Evolutionary conservation across 2,888 invertebrate genomes (phyloP).

Genomic region (Pyrrhia umbra): DNA sequence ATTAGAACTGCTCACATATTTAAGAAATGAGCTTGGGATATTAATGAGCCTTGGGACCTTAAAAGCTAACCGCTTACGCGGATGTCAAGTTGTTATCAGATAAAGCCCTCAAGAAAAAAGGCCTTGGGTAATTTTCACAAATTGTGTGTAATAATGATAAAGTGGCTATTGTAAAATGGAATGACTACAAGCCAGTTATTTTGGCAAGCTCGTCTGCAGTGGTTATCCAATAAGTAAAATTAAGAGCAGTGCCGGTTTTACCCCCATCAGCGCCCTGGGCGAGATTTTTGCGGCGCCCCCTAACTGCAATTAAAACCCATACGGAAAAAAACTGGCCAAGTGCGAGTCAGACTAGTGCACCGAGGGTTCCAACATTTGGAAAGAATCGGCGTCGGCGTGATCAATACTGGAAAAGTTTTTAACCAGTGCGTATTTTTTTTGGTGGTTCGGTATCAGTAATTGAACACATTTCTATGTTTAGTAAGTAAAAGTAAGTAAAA

Average conservation of each 20-base stretch:
- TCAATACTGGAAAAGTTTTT: too few relatives aligned
- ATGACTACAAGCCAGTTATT: slow-evolving; percentile 23
- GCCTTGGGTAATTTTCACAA: slow-evolving; percentile 21
- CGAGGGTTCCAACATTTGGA: too few relatives aligned
- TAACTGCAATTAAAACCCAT: too few relatives aligned
- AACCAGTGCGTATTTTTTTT: too few relatives aligned
- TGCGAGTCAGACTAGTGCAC: too few relatives aligned
- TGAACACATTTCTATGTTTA: too few relatives aligned
- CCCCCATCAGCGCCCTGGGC: too few relatives aligned
- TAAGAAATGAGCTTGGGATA: slow-evolving; percentile 32
- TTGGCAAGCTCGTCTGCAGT: slow-evolving; percentile 17
- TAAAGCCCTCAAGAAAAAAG: slow-evolving; percentile 23
- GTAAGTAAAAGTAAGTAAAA: too few relatives aligned
- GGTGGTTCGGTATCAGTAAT: too few relatives aligned
- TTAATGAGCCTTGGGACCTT: slow-evolving; percentile 41
- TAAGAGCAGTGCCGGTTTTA: slow-evolving; percentile 8
- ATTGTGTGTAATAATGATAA: slow-evolving; percentile 35
- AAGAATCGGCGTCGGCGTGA: too few relatives aligned
- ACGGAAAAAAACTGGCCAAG: too few relatives aligned
- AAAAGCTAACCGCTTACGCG: slow-evolving; percentile 39
- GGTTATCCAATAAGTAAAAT: slow-evolving; percentile 10
- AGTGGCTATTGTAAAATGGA: slow-evolving; percentile 32
- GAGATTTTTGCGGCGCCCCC: too few relatives aligned
- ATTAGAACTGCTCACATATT: slow-evolving; percentile 30
- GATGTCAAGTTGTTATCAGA: slow-evolving; percentile 24